Base-by-base conservation (phyloP, 2,888 invertebrate genomes). In the Diadegma fenestrale region DNA sequence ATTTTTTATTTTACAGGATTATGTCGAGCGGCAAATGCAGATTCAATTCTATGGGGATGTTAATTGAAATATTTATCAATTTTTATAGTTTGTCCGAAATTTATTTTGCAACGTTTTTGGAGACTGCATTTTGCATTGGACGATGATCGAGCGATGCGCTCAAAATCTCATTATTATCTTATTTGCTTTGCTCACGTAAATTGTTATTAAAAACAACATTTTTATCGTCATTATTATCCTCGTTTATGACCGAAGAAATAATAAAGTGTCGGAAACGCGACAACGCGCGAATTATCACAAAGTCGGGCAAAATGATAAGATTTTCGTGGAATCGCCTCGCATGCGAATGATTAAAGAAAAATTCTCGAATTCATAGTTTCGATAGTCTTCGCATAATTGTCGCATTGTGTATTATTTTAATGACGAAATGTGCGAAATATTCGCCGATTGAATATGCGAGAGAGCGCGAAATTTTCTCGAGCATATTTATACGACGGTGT, bases 401-500 rank as follows among this genome's bases (percentile, higher is more conserved):
- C 1, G 26, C 10, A 58, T 58, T 58, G 58, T 26, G 26, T 26
- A 58, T 58, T 12, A 45, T 26, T 17, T 7, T 26, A 17, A 69
- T 43, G 4, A 30, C 45, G 8, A 43, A 45, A 30, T 68, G 26
- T 73, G 58, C 10, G 8, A 58, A 14, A 75, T 45, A 45, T 75
- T 19, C n/a, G 30, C 8, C 14, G n/a, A 10, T 48, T 33, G 19
- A 33, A 51, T 51, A 6, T 17, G 30, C 30, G 71, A 61, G 19
- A n/a, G 7, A 41, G 17, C 61, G 63, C 58, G 14, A 33, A 58
- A 69, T 37, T 51, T 54, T 61, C 22, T 43, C 37, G 37, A 64
- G 22, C 45, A 66, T 51, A 66, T 51, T 45, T 48, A 71, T 79
- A 58, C 14, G 43, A 37, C 33, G 37, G 37, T 48, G 45, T 61